Conservation (phyloP, 2,113 vertebrate species). For the Gadus macrocephalus region DNA sequence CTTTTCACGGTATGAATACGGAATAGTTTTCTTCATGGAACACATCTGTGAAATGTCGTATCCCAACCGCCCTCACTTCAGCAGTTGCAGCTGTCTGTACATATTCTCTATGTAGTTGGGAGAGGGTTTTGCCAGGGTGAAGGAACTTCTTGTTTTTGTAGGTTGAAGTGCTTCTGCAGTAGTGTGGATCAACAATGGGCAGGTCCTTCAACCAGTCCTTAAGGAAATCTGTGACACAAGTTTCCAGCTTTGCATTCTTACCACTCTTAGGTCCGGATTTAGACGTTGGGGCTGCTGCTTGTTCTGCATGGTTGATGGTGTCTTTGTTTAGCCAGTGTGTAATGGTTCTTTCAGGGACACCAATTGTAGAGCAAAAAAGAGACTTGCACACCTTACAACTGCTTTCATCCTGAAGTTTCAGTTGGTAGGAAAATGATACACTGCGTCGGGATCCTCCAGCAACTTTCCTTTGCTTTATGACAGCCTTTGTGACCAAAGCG, state of each 20-base stretch:
- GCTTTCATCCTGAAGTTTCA: neutral
- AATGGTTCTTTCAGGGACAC: neutral
- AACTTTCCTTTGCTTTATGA: neutral
- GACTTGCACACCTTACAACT: no score
- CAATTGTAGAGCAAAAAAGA: no score
- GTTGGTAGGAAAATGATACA: neutral
- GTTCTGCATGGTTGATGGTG: neutral
- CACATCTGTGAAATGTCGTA: neutral
- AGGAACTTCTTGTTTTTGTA: conserved; percentile 6
- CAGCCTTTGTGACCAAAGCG: neutral
- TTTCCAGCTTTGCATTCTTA: no score
- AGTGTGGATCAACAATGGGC: no score
- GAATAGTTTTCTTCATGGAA: no score
- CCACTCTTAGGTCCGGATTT: no score
- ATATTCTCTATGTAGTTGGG: conserved; percentile 9
- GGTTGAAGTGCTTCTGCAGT: neutral
- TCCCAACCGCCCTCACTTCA: neutral
- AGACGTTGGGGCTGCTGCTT: no score
- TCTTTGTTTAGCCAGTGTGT: neutral
- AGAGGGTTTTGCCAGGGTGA: conserved; percentile 1
- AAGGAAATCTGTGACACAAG: no score
- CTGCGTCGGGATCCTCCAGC: neutral
- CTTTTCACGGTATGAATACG: no score
- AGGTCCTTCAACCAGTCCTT: no score
- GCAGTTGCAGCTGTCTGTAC: neutral